phyloP scores from a whole-genome alignment of 64 coral and sea anemone genomes.

The Porites australiensis region DNA sequence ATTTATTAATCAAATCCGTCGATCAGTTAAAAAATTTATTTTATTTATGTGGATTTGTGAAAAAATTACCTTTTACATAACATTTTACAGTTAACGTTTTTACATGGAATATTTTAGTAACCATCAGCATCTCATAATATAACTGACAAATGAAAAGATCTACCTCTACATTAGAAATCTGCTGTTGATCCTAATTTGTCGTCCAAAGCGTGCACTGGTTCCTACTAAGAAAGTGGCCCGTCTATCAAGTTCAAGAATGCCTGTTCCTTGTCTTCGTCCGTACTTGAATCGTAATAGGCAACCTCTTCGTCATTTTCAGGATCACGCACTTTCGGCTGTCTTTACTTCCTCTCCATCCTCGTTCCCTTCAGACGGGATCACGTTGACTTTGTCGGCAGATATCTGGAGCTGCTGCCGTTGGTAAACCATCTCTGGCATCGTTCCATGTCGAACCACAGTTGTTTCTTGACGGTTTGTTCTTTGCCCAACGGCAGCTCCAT shows the following conservation, averaged over 20 bases:
- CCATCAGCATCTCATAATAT: too few species aligned
- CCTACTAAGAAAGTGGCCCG: not conserved
- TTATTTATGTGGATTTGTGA: too few species aligned
- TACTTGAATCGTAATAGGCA: not conserved
- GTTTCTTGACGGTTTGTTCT: slow-evolving; percentile 64
- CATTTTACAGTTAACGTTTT: too few species aligned
- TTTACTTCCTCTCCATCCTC: not conserved
- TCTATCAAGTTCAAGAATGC: slow-evolving; percentile 2
- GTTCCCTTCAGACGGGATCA: not conserved
- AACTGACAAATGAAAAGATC: not conserved
- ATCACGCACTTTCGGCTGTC: not conserved
- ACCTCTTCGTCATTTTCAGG: not conserved
- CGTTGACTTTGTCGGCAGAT: slow-evolving; percentile 2
- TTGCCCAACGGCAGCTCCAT: slow-evolving; percentile 44
- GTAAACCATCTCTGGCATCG: slow-evolving; percentile 65
- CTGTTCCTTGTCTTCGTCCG: not conserved
- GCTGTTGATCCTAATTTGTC: not conserved
- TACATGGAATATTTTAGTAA: too few species aligned
- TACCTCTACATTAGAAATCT: slow-evolving; percentile 2
- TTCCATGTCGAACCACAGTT: slow-evolving; percentile 44
- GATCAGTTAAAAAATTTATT: too few species aligned
- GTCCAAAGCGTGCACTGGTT: not conserved
- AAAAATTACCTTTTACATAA: too few species aligned
- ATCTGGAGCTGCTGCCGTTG: slow-evolving; percentile 34
- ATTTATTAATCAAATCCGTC: too few species aligned